phyloP scores from a whole-genome alignment of 2,797 vertebrate species.

The Phyllotis vaccarum region DNA sequence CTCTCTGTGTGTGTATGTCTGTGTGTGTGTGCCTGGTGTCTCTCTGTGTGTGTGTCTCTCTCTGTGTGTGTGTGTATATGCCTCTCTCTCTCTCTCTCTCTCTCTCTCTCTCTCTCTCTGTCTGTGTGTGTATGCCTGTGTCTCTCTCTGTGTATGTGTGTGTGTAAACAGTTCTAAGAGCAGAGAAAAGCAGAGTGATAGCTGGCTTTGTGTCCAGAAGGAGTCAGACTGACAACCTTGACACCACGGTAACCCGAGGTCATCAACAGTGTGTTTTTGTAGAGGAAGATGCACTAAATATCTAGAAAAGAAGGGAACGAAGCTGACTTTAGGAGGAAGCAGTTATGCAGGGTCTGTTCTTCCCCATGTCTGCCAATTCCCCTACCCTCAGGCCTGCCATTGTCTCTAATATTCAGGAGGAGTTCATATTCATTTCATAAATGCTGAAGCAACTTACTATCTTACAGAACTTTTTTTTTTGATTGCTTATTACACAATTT shows the following conservation, averaged over 20 bases:
- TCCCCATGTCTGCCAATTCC: neutral
- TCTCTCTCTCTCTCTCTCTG: too few species aligned
- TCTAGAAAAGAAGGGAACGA: neutral
- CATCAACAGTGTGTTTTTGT: constrained; percentile 36
- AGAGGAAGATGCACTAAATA: neutral
- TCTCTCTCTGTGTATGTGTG: neutral
- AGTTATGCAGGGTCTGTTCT: neutral
- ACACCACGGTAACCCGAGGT: neutral
- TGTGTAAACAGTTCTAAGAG: neutral
- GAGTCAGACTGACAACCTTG: neutral
- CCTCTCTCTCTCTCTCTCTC: too few species aligned
- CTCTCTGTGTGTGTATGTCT: neutral
- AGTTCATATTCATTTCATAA: constrained; percentile 27
- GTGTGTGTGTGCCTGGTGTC: neutral
- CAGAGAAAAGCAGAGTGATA: neutral
- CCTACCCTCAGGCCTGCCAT: rapidly evolving
- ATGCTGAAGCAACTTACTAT: constrained; percentile 26
- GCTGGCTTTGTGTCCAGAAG: neutral
- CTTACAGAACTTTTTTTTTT: neutral
- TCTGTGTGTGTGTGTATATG: neutral
- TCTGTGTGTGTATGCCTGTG: too few species aligned
- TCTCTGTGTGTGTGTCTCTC: too few species aligned
- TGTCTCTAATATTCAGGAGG: neutral
- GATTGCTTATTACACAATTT: neutral
- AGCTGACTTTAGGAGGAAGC: neutral